Evolutionary conservation across 2,113 vertebrate genomes (phyloP).

Genomic region (Sphaerodactylus townsendi): DNA sequence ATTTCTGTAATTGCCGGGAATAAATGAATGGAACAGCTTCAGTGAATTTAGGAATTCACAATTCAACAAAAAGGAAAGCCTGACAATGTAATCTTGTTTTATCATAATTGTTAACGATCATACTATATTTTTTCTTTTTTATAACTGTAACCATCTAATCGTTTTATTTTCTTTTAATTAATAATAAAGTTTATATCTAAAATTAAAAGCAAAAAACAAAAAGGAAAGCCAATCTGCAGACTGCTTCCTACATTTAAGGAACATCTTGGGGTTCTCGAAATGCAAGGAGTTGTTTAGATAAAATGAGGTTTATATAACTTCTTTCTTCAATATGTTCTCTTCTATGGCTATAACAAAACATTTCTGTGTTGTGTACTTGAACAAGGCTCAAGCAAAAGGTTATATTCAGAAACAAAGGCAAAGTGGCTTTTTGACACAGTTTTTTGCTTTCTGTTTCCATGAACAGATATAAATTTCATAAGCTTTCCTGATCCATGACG

Average conservation of each 20-base stretch:
- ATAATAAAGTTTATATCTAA: no score
- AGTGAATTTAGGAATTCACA: conserved; percentile 40
- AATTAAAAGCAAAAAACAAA: no score
- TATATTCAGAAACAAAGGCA: conserved; percentile 20
- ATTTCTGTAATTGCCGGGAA: neutral
- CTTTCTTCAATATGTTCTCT: conserved; percentile 62
- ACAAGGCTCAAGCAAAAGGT: conserved; percentile 60
- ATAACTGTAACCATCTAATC: no score
- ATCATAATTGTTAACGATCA: no score
- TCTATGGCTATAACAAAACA: conserved; percentile 64
- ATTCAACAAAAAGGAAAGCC: conserved; percentile 52
- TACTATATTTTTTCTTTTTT: no score
- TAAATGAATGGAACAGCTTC: conserved; percentile 55
- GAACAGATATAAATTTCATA: neutral
- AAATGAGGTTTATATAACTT: conserved; percentile 57
- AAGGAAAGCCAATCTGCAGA: conserved; percentile 51
- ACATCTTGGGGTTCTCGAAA: conserved; percentile 52
- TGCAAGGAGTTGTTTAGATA: conserved; percentile 49
- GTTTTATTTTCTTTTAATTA: no score
- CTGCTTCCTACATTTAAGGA: conserved; percentile 57
- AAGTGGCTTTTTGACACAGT: conserved; percentile 38
- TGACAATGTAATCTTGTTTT: no score
- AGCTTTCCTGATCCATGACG: conserved; percentile 24
- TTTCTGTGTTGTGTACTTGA: conserved; percentile 59
- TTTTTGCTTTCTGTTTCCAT: conserved; percentile 45